Evolutionary conservation across 2,113 vertebrate species (phyloP).

Genomic region (Mugil cephalus): DNA sequence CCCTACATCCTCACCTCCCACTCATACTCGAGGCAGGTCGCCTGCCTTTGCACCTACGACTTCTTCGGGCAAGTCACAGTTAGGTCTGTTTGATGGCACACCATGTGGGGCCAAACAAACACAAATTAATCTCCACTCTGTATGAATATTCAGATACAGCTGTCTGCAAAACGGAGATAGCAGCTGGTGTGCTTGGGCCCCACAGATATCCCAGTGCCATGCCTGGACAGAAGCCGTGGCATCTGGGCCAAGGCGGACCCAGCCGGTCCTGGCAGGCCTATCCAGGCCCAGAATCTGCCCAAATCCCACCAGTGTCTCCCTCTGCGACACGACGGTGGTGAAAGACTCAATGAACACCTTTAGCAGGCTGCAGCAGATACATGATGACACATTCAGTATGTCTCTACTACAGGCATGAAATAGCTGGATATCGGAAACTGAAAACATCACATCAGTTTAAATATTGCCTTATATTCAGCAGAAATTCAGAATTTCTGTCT

Average conservation of each 20-base stretch:
- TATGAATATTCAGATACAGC: constrained; percentile 84
- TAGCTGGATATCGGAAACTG: background rate
- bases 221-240: constrained; percentile 74
- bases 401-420: constrained; percentile 17
- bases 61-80: constrained; percentile 35
- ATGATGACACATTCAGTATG: constrained; percentile 42
- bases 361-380: constrained; percentile 23
- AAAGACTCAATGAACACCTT: constrained; percentile 39
- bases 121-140: constrained; percentile 74
- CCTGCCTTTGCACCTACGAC: constrained; percentile 13
- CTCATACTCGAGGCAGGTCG: background rate
- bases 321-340: constrained; percentile 39
- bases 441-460: background rate
- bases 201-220: constrained; percentile 73
- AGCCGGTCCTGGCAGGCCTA: constrained; percentile 35
- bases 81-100: constrained; percentile 22
- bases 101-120: constrained; percentile 72
- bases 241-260: constrained; percentile 71
- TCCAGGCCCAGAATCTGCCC: constrained; percentile 34
- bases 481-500: background rate
- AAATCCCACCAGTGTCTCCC: constrained; percentile 50
- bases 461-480: background rate
- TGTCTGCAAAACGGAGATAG: constrained; percentile 80
- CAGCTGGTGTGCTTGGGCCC: constrained; percentile 74
- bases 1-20: background rate